phyloP scores from a whole-genome alignment of 2,888 invertebrate genomes.

The Cerastoderma edule region DNA sequence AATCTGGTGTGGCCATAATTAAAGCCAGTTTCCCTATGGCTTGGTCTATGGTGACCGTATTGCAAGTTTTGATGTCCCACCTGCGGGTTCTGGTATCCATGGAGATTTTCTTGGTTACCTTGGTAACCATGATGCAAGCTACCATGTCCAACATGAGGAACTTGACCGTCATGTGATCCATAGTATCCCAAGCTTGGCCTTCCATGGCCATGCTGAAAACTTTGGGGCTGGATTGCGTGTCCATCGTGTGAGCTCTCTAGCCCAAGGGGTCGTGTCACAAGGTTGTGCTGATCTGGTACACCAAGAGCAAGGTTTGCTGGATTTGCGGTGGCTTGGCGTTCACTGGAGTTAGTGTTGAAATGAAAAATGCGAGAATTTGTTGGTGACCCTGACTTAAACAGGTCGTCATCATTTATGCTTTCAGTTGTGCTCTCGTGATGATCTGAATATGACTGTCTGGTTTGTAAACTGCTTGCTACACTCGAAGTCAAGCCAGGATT shows the following conservation, averaged over 20 bases:
- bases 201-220: neutral
- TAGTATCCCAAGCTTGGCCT: neutral
- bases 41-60: neutral
- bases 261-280: neutral
- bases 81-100: neutral
- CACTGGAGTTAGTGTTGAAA: neutral
- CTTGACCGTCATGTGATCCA: too few relatives aligned
- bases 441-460: too few relatives aligned
- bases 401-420: constrained; percentile 33
- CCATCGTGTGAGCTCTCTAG: neutral
- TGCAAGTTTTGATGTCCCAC: neutral
- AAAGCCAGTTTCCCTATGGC: neutral
- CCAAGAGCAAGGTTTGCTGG: too few relatives aligned
- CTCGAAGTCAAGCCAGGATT: too few relatives aligned
- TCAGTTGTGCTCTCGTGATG: neutral
- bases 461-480: too few relatives aligned
- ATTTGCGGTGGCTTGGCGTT: too few relatives aligned
- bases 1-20: neutral
- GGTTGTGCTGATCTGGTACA: neutral
- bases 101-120: neutral
- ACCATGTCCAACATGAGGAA: neutral
- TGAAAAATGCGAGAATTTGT: neutral
- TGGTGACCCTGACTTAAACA: constrained; percentile 36
- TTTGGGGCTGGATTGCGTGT: neutral
- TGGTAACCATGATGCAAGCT: neutral